Percentiles rank a stretch among this genome's conserved stretches.
Conservation (phyloP, 2,113 vertebrate species). For the Orientallactaga bullata region DNA sequence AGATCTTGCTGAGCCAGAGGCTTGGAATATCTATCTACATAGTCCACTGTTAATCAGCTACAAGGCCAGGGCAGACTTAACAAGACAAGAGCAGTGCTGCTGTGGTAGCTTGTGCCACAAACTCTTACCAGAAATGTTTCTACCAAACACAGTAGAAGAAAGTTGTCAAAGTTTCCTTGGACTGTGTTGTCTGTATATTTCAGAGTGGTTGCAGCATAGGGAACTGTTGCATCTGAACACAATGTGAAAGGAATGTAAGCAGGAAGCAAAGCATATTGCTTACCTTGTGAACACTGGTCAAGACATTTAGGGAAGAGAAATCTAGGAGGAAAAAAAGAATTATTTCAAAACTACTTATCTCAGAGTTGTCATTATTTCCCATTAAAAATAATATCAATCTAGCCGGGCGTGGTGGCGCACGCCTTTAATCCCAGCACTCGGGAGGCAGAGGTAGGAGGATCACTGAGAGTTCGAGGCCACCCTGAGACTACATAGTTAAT, state of each 20-base stretch:
- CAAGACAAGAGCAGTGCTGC: neutral
- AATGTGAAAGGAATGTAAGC: slow-evolving; percentile 19
- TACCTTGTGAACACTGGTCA: slow-evolving; percentile 98
- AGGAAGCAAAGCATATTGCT: slow-evolving; percentile 41
- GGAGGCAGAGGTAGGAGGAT: too few relatives aligned
- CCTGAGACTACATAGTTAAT: too few relatives aligned
- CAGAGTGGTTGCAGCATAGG: neutral
- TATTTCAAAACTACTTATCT: slow-evolving; percentile 62
- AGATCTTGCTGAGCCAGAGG: neutral
- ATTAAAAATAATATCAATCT: neutral
- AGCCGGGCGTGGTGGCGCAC: too few relatives aligned
- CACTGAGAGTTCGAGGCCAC: too few relatives aligned
- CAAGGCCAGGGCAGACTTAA: neutral
- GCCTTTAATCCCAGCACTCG: too few relatives aligned
- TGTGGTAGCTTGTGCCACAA: neutral
- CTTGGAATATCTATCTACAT: neutral
- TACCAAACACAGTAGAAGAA: slow-evolving; percentile 45
- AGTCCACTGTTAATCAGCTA: neutral
- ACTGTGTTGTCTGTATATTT: slow-evolving; percentile 45
- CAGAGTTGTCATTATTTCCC: slow-evolving; percentile 51
- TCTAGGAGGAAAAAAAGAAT: slow-evolving; percentile 83
- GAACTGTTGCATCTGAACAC: neutral
- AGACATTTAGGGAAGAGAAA: slow-evolving; percentile 96
- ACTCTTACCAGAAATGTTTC: neutral
- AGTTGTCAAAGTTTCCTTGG: neutral